Percentiles rank a stretch among this genome's conserved stretches.
Evolutionary conservation across 2,797 vertebrate genomes (phyloP).

Genomic region (Rhabdophis nuchalis): DNA sequence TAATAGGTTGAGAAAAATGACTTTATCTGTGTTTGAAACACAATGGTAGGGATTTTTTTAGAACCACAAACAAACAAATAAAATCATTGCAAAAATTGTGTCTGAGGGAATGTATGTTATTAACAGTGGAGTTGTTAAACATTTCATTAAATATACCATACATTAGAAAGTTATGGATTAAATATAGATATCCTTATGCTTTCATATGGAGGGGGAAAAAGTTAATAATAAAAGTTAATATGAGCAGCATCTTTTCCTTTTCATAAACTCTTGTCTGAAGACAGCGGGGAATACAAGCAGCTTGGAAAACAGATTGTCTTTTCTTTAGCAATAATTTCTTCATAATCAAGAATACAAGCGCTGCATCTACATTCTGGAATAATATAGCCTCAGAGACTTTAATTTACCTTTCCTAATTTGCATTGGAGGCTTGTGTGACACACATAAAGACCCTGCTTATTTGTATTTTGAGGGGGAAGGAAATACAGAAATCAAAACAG

Average conservation of each 20-base stretch:
- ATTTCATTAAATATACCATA: background rate
- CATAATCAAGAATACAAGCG: slow-evolving; percentile 42
- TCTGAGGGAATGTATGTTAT: background rate
- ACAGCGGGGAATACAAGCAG: slow-evolving; percentile 26
- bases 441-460: background rate
- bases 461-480: background rate
- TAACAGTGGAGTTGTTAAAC: background rate
- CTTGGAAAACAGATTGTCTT: slow-evolving; percentile 51
- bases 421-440: slow-evolving; percentile 22
- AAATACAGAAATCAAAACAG: background rate
- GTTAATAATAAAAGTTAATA: background rate
- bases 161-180: background rate
- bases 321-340: slow-evolving; percentile 44
- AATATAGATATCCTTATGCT: background rate
- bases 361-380: slow-evolving; percentile 32
- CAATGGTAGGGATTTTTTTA: background rate
- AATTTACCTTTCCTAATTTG: slow-evolving; percentile 55
- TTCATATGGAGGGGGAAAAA: background rate
- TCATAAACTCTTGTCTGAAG: slow-evolving; percentile 5
- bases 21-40: background rate
- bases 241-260: slow-evolving; percentile 11
- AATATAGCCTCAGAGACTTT: slow-evolving; percentile 41
- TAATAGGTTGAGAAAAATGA: background rate
- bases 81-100: background rate
- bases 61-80: background rate